Percentiles rank a stretch among this genome's conserved stretches.
Conservation (phyloP, 2,113 vertebrate species). For the Bungarus multicinctus region DNA sequence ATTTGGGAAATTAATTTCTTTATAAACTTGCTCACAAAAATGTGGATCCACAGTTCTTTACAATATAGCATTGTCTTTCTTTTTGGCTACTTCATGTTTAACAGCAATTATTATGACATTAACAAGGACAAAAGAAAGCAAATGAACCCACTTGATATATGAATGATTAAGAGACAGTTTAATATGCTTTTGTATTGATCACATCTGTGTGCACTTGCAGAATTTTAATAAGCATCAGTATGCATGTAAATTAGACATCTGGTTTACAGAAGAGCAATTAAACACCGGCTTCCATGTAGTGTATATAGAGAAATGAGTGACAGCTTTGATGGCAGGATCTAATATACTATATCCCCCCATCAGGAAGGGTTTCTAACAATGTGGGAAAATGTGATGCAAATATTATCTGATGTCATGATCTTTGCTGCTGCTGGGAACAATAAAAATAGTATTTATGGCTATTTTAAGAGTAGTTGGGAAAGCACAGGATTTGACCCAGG, state of each 20-base stretch:
- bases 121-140: background rate
- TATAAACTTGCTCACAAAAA: background rate
- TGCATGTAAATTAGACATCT: constrained; percentile 3
- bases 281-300: background rate
- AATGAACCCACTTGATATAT: background rate
- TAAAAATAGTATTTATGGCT: background rate
- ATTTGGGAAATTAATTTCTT: background rate
- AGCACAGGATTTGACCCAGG: background rate
- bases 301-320: background rate
- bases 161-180: background rate
- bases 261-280: background rate
- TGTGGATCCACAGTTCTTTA: background rate
- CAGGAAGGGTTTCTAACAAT: background rate
- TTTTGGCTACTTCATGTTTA: background rate
- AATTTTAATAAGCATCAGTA: background rate
- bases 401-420: background rate
- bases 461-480: background rate
- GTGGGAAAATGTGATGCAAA: background rate
- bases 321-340: background rate
- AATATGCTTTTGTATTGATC: constrained; percentile 2
- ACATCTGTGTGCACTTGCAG: constrained; percentile 15
- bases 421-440: background rate
- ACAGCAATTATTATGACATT: constrained; percentile 15
- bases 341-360: background rate
- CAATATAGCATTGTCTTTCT: background rate